These are phyloP conservation scores for Daubentonia madagascariensis DNA, from an alignment of 2,113 vertebrate genomes.

Conservation along the genomic window DNA sequence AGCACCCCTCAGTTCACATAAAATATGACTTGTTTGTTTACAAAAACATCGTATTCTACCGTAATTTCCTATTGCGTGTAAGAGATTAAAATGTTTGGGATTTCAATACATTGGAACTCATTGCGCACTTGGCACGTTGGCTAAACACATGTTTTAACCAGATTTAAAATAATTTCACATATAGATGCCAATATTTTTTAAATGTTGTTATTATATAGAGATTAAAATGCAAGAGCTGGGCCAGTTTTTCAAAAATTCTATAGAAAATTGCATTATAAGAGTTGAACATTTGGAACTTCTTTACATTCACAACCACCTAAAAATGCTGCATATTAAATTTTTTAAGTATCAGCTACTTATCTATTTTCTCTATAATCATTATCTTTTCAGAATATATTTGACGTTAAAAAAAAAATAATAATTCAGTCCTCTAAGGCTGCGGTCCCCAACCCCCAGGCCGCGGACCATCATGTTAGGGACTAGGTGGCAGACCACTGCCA, in stretches of 20 bases:
- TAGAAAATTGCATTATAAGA: neutral
- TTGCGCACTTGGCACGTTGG: neutral
- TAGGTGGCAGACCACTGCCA: too few species aligned
- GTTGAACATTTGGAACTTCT: neutral
- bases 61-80: neutral
- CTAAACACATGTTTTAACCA: neutral
- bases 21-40: neutral
- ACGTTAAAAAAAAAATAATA: neutral
- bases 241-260: neutral
- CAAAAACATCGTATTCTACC: neutral
- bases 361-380: neutral
- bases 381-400: neutral
- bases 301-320: neutral
- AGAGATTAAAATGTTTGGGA: neutral
- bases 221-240: neutral
- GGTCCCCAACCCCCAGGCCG: too few species aligned
- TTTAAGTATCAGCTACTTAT: neutral
- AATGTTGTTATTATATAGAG: neutral
- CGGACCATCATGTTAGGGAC: too few species aligned
- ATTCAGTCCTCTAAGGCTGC: neutral
- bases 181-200: constrained; percentile 21
- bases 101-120: neutral
- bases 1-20: neutral
- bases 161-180: constrained; percentile 13
- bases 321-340: neutral